Percentiles rank a stretch among this genome's conserved stretches.
phyloP scores from a whole-genome alignment of 2,797 vertebrate species.

The Sternotherus odoratus region DNA sequence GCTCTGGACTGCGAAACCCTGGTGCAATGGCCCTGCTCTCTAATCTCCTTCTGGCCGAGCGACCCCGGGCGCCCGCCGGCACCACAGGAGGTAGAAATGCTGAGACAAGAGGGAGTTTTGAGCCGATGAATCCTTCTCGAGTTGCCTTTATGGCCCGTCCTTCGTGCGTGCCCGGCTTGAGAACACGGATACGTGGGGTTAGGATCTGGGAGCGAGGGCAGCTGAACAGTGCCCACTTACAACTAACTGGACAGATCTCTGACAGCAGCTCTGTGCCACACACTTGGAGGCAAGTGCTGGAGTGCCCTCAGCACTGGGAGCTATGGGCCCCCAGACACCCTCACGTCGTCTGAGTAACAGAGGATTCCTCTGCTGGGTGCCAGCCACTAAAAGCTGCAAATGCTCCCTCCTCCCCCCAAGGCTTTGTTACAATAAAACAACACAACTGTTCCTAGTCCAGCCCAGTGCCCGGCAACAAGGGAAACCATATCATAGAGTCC shows the following conservation, averaged over 20 bases:
- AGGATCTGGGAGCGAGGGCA: background rate
- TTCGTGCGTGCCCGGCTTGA: background rate
- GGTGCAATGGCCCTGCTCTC: too few relatives aligned
- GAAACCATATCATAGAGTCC: background rate
- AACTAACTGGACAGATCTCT: background rate
- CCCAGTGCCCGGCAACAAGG: background rate
- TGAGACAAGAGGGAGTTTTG: background rate
- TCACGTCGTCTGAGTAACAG: background rate
- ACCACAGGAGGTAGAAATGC: background rate
- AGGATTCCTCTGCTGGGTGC: background rate
- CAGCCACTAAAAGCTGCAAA: background rate
- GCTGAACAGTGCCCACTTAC: background rate
- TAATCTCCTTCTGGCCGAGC: background rate
- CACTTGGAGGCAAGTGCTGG: background rate
- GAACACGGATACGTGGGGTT: background rate
- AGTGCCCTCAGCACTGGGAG: background rate
- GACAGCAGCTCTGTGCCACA: background rate
- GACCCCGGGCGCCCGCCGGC: background rate
- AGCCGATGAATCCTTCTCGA: background rate
- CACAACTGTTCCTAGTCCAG: too few relatives aligned
- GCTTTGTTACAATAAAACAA: background rate
- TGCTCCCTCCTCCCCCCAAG: background rate
- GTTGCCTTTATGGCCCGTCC: background rate
- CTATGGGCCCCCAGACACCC: too few relatives aligned
- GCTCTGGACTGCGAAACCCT: background rate